phyloP scores from a whole-genome alignment of 1,140 invertebrate species.

The Oppia nitens region DNA sequence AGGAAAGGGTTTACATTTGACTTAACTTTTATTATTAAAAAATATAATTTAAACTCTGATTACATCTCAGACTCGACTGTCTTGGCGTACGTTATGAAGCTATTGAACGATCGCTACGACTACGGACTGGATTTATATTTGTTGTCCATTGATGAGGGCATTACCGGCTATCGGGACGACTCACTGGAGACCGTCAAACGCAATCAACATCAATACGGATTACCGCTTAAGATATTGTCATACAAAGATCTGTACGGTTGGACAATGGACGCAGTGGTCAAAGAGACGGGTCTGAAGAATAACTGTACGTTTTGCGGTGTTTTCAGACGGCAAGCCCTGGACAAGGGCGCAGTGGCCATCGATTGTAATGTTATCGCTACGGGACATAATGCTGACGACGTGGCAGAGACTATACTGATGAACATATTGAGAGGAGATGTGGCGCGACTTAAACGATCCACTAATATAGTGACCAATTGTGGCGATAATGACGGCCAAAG shows the following conservation, averaged over 20 bases:
- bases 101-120: slow-evolving; percentile 73
- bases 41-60: not conserved
- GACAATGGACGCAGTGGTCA: slow-evolving; percentile 99
- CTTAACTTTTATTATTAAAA: slow-evolving; percentile 13
- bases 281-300: slow-evolving; percentile 83
- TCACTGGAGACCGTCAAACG: slow-evolving; percentile 91
- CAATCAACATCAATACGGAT: slow-evolving; percentile 78
- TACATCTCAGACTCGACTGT: slow-evolving; percentile 75
- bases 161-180: slow-evolving; percentile 79
- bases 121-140: slow-evolving; percentile 83
- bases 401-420: slow-evolving; percentile 97
- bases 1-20: slow-evolving; percentile 50
- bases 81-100: slow-evolving; percentile 73
- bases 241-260: slow-evolving; percentile 98
- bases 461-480: slow-evolving; percentile 18
- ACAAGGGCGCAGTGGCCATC: slow-evolving; percentile 71
- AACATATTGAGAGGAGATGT: slow-evolving; percentile 92
- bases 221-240: slow-evolving; percentile 87
- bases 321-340: slow-evolving; percentile 85
- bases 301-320: slow-evolving; percentile 99
- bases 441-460: slow-evolving; percentile 51
- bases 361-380: slow-evolving; percentile 86
- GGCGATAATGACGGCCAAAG: not conserved
- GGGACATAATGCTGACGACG: slow-evolving; percentile 97
- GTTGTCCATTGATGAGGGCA: slow-evolving; percentile 96